A percentile compares a stretch with the other conserved stretches of the same genome.
Conservation (phyloP, 2,113 vertebrate species). For the Ciconia boyciana region DNA sequence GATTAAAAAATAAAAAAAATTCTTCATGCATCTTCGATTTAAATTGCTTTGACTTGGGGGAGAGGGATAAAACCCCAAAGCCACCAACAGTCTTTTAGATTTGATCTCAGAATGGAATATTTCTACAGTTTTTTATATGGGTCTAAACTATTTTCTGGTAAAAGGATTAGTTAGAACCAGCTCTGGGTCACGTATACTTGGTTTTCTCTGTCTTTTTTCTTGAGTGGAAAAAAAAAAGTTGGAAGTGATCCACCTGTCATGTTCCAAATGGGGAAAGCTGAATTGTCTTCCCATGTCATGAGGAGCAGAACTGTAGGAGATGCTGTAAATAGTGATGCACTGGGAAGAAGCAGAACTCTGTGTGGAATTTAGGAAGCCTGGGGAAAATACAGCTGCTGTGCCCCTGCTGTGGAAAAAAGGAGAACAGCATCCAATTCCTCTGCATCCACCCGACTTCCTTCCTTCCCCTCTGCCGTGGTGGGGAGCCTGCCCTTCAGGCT, state of each 20-base stretch:
- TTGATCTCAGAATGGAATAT: neutral
- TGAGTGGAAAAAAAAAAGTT: neutral
- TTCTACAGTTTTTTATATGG: rapidly evolving
- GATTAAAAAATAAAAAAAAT: neutral
- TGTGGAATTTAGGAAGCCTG: neutral
- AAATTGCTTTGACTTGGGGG: neutral
- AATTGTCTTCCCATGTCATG: neutral
- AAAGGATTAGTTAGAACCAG: neutral
- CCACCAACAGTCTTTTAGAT: neutral
- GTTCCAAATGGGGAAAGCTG: neutral
- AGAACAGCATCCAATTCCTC: neutral
- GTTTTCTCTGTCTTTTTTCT: neutral
- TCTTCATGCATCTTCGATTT: neutral
- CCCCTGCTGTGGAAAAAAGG: neutral
- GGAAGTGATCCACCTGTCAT: neutral
- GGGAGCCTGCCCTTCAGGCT: neutral
- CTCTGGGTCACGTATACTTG: neutral
- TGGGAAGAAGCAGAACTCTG: neutral
- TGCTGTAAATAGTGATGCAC: neutral
- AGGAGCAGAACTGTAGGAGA: neutral
- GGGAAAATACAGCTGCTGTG: neutral
- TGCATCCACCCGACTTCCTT: neutral
- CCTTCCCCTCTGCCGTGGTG: neutral
- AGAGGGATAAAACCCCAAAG: neutral
- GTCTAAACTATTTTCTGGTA: neutral